Evolutionary conservation across 2,797 vertebrate genomes (phyloP).

Genomic region (Trachurus trachurus): DNA sequence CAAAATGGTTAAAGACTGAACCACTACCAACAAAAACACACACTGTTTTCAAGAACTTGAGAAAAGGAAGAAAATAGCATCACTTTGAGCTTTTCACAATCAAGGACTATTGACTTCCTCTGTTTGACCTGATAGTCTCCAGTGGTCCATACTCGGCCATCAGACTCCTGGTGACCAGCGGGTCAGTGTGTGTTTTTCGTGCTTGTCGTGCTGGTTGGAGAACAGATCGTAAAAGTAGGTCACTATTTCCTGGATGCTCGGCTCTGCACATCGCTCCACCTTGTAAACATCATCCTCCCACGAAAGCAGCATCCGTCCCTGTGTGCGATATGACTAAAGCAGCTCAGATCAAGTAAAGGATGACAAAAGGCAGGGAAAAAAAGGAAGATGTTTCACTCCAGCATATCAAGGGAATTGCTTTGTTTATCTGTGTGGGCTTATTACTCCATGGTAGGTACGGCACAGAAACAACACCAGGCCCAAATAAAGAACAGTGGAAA

Average conservation of each 20-base stretch:
- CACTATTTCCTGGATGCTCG: slow-evolving; percentile 59
- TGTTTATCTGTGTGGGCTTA: slow-evolving; percentile 80
- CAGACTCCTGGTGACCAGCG: slow-evolving; percentile 4
- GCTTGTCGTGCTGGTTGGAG: background rate
- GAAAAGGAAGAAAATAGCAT: background rate
- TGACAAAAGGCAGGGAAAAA: slow-evolving; percentile 71
- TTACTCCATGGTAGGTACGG: slow-evolving; percentile 59
- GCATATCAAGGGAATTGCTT: slow-evolving; percentile 73
- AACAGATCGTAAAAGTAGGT: slow-evolving; percentile 62
- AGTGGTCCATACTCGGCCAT: too few species aligned
- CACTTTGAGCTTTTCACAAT: slow-evolving; percentile 22
- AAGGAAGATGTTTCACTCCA: slow-evolving; percentile 59
- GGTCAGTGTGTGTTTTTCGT: slow-evolving; percentile 23
- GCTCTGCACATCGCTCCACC: slow-evolving; percentile 27
- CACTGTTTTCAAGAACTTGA: background rate
- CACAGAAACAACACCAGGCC: slow-evolving; percentile 52
- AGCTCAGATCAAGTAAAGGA: slow-evolving; percentile 68
- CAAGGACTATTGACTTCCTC: background rate
- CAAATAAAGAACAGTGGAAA: slow-evolving; percentile 46
- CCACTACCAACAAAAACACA: background rate
- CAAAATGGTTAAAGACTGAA: too few species aligned
- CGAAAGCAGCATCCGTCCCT: slow-evolving; percentile 48
- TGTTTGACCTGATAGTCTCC: background rate
- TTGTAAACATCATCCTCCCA: slow-evolving; percentile 64
- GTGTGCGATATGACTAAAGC: slow-evolving; percentile 61